phyloP scores from a whole-genome alignment of 2,113 vertebrate genomes.

The Copsychus sechellarum region DNA sequence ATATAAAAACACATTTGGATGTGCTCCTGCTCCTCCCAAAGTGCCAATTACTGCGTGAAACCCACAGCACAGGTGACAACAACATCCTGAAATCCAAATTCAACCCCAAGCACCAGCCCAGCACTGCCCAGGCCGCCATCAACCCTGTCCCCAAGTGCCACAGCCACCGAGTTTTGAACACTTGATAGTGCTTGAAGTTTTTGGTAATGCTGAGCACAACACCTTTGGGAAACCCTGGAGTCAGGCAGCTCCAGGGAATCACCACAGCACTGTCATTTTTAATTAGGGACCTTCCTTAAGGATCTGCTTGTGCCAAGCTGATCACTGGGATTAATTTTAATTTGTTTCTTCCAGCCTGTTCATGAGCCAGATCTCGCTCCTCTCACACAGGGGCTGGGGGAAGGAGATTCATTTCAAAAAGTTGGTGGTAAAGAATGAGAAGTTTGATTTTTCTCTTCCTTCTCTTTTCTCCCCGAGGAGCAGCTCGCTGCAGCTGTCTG shows the following conservation, averaged over 20 bases:
- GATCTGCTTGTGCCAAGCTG: not conserved
- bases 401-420: not conserved
- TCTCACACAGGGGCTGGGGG: fast-evolving
- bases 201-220: not conserved
- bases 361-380: not conserved
- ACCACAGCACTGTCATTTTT: not conserved
- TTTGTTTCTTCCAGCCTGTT: not conserved
- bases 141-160: not conserved
- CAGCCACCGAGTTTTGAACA: fast-evolving
- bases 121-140: not conserved
- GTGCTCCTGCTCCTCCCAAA: not conserved
- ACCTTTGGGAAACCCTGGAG: not conserved
- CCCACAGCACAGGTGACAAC: not conserved
- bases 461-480: not conserved
- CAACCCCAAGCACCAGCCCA: not conserved
- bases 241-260: not conserved
- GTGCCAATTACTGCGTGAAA: not conserved
- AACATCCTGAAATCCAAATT: not conserved
- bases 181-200: no score
- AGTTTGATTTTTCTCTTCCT: not conserved
- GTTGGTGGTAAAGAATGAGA: not conserved
- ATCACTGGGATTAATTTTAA: not conserved
- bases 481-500: conserved; percentile 26
- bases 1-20: fast-evolving
- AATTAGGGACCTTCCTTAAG: not conserved